phyloP scores from a whole-genome alignment of 2,113 vertebrate genomes.

The Sarotherodon lohbergeri region DNA sequence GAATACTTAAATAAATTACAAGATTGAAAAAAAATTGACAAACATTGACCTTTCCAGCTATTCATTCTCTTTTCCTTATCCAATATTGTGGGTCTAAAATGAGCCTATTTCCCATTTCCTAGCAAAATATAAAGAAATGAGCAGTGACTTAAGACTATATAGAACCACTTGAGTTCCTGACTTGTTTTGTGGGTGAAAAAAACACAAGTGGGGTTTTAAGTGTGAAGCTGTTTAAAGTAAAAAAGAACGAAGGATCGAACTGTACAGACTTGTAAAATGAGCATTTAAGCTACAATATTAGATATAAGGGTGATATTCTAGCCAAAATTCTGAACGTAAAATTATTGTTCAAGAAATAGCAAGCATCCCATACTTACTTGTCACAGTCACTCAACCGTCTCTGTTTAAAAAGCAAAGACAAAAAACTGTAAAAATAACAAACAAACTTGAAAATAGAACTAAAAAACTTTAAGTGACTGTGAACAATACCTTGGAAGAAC shows the following conservation, averaged over 20 bases:
- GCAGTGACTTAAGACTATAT: background rate
- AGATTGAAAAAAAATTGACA: background rate
- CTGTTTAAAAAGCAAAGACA: conserved; percentile 22
- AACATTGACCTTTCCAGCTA: background rate
- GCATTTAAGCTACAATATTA: background rate
- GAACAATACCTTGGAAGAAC: background rate
- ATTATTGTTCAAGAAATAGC: background rate
- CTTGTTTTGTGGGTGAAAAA: background rate
- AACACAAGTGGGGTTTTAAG: background rate
- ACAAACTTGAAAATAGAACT: background rate
- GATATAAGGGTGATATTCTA: background rate
- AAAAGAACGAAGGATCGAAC: background rate
- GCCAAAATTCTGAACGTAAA: background rate
- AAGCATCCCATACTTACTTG: conserved; percentile 25
- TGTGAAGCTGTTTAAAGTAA: background rate
- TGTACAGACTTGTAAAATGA: background rate
- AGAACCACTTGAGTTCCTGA: background rate
- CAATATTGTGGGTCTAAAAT: background rate
- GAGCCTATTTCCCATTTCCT: background rate
- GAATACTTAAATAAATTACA: background rate
- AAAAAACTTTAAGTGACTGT: background rate
- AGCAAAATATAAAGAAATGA: background rate
- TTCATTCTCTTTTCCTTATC: background rate
- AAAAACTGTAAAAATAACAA: background rate
- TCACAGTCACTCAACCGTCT: background rate